These are phyloP conservation scores for Schizaphis graminum DNA, from an alignment of 2,888 invertebrate genomes.

Conservation along the genomic window DNA sequence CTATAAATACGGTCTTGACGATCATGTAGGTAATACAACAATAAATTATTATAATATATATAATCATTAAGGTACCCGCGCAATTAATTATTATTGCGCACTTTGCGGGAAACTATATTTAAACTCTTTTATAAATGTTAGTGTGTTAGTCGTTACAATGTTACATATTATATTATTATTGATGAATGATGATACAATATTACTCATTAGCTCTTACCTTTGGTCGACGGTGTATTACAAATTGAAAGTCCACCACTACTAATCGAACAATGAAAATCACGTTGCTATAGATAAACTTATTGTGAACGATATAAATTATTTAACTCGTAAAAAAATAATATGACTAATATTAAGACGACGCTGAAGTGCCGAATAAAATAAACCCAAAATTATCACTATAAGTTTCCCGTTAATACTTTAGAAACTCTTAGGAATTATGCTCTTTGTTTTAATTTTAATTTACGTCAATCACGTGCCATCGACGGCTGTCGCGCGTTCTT, in stretches of 20 bases:
- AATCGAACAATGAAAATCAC: neutral
- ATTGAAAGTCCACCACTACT: neutral
- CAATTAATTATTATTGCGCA: conserved; percentile 8
- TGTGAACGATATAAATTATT: neutral
- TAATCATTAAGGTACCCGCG: neutral
- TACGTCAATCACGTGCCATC: neutral
- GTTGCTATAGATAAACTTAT: neutral
- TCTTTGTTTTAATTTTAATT: neutral
- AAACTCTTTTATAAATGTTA: neutral
- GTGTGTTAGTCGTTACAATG: neutral
- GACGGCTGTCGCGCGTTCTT: neutral
- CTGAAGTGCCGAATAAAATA: neutral
- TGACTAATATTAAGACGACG: neutral
- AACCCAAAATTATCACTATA: neutral
- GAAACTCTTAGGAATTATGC: neutral
- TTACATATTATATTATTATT: neutral
- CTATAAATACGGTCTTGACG: neutral
- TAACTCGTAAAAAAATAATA: neutral
- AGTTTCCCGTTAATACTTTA: neutral
- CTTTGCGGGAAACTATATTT: neutral
- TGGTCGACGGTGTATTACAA: neutral
- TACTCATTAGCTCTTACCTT: neutral
- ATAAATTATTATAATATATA: too few species aligned
- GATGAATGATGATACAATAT: neutral
- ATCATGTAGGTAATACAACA: neutral